Evolutionary conservation across 2,797 vertebrate genomes (phyloP).

Genomic region (Morelia viridis): DNA sequence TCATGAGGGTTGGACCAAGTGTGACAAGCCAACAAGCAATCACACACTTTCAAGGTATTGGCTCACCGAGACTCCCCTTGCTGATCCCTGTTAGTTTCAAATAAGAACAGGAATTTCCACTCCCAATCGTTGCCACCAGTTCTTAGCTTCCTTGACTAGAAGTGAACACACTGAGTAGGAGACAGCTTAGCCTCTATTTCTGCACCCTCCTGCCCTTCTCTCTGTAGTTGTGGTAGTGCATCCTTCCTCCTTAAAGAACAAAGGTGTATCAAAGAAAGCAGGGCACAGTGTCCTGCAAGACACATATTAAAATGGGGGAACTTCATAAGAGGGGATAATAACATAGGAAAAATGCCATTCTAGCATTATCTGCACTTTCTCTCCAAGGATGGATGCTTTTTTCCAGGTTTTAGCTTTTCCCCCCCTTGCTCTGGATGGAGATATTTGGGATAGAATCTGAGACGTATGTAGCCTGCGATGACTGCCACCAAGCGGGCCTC

Average conservation of each 20-base stretch:
- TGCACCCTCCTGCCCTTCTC: not conserved
- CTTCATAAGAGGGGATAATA: not conserved
- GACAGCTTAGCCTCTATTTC: not conserved
- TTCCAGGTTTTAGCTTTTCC: rapidly evolving
- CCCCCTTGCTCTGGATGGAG: not conserved
- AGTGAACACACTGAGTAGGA: not conserved
- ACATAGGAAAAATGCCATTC: not conserved
- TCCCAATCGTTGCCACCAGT: not conserved
- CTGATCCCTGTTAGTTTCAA: not conserved
- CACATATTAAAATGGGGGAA: not conserved
- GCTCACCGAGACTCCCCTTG: not conserved
- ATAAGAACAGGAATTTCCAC: not conserved
- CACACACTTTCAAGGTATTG: not conserved
- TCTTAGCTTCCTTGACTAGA: not conserved
- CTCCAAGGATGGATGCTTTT: not conserved
- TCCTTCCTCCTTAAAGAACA: not conserved
- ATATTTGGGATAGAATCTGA: not conserved
- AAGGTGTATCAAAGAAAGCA: too few relatives aligned
- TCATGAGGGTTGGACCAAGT: not conserved
- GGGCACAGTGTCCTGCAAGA: not conserved
- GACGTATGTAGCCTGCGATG: too few relatives aligned
- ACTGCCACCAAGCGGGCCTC: not conserved
- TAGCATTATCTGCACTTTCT: not conserved
- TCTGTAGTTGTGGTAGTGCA: not conserved
- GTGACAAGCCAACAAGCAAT: not conserved